Conservation (phyloP, 2,113 vertebrate genomes). For the Eulemur macaco region DNA sequence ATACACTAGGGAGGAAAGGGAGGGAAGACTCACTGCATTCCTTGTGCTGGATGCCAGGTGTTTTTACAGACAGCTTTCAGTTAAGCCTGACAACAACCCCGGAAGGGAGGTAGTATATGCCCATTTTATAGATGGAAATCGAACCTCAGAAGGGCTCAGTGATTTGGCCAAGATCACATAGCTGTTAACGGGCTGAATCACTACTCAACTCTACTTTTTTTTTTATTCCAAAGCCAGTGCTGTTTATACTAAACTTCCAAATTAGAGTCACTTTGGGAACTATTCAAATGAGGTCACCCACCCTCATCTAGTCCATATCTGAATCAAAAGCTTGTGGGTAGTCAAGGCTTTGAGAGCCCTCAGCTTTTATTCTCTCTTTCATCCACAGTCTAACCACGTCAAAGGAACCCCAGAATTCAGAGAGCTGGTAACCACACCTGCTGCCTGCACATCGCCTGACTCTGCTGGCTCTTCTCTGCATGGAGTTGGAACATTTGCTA, state of each 20-base stretch:
- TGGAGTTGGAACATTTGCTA: neutral
- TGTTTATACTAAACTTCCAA: conserved; percentile 4
- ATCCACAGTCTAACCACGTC: neutral
- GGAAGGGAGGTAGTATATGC: neutral
- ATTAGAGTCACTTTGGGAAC: neutral
- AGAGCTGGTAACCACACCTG: neutral
- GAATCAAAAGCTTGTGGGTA: neutral
- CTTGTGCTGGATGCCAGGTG: neutral
- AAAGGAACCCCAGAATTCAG: neutral
- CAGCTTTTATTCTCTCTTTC: neutral
- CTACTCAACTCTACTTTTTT: neutral
- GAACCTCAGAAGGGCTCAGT: neutral
- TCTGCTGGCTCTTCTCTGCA: neutral
- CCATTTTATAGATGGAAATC: conserved; percentile 6
- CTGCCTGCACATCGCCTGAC: neutral
- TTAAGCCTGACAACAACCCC: neutral
- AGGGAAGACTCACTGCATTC: neutral
- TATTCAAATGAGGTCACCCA: neutral
- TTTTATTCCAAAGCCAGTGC: neutral
- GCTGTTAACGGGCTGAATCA: neutral
- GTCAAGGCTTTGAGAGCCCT: neutral
- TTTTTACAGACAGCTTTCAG: neutral
- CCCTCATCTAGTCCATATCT: neutral
- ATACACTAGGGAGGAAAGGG: neutral
- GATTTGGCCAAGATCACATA: neutral